Conservation (phyloP, 1,140 invertebrate genomes). For the Spodoptera litura region DNA sequence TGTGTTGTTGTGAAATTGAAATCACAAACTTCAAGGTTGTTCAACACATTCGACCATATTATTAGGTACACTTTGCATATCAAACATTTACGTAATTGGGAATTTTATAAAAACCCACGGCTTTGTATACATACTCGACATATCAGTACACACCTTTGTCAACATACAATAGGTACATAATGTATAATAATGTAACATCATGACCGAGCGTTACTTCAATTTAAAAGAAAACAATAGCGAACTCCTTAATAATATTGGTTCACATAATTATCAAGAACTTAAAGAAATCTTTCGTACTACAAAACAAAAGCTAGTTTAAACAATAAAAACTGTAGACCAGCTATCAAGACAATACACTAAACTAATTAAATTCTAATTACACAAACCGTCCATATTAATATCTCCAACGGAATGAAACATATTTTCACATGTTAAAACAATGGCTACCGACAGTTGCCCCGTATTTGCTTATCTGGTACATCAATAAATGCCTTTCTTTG, state of each 20-base stretch:
- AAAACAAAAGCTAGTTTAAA: conserved; percentile 15
- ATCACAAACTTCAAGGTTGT: background rate
- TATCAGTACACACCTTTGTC: conserved; percentile 18
- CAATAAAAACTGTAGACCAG: background rate
- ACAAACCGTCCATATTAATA: conserved; percentile 69
- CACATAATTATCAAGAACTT: conserved; percentile 1
- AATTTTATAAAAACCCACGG: conserved; percentile 29
- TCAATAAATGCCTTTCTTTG: conserved; percentile 78
- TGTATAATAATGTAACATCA: background rate
- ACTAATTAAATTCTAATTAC: conserved; percentile 75
- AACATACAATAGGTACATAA: conserved; percentile 4
- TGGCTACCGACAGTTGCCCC: conserved; percentile 75
- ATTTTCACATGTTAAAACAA: conserved; percentile 81
- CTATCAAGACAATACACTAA: conserved; percentile 23
- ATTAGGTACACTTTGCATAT: background rate
- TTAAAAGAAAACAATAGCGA: background rate
- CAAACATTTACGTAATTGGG: conserved; percentile 26
- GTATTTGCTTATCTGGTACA: conserved; percentile 71
- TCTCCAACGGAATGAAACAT: conserved; percentile 62
- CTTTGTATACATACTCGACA: background rate
- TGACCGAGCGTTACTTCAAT: background rate
- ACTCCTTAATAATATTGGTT: background rate
- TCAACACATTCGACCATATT: background rate
- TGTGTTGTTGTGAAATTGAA: background rate
- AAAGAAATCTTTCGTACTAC: background rate